Base-by-base conservation (phyloP, 92 coral and sea anemone genomes). In the Parazoanthus swiftii region DNA sequence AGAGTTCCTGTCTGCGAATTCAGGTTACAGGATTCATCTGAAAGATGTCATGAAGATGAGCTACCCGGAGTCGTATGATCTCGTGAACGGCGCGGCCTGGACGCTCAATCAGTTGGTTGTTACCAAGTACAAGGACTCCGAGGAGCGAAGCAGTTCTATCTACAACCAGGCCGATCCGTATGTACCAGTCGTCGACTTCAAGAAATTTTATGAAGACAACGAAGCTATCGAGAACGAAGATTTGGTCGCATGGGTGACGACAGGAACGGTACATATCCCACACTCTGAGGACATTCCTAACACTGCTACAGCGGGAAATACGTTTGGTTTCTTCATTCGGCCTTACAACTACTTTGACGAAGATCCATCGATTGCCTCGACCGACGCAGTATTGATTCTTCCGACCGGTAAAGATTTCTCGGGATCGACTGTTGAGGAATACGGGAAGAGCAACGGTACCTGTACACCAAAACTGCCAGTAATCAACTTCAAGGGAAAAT, bases 291-390 rank as follows among this genome's bases (percentile, higher is more conserved):
- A 95, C 70, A 77, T 95, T 26, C 98, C 98, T 65, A 94, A 65
- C 86, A 89, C 91, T 18, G 91, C 94, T 11, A 92, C 95, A 25
- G 85, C 93, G 9, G 97, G 90, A 21, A 89, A 90, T 68, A 81
- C 95, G 9, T 96, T 95, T 9, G 91, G 98, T 37, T 94, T 95
- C 81, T 91, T 90, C 35, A 92, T 95, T 37, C 93, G 93, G 77
- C 98, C 98, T 37, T 95, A 88, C 77, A 94, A 95, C 91, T 95
- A 95, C 91, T 95, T 90, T 86, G 93, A 95, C 89, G 95, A 89
- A 89, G 97, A 90, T 43, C 97, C 98, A 48, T 95, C 98, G 42
- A 92, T 94, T 70, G 88, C 89, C 76, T 95, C 98, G 11, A 91
- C 90, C 68, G 89, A 94, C 46, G 98, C 93, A 18, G 89, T 95